These are phyloP conservation scores for Ciconia stormi DNA, from an alignment of 2,113 vertebrate species.

Conservation along the genomic window DNA sequence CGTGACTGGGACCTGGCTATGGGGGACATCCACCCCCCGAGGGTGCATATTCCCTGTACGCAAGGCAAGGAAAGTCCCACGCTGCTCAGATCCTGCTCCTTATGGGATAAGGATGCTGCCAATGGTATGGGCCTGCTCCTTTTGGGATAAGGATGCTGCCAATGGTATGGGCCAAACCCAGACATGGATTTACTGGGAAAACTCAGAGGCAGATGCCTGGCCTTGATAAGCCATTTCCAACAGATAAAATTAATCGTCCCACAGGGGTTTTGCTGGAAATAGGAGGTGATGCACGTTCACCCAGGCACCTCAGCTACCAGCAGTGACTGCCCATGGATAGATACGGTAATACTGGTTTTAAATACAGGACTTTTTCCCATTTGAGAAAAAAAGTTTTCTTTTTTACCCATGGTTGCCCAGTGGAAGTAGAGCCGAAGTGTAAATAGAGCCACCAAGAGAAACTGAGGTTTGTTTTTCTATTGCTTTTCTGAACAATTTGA, in stretches of 20 bases:
- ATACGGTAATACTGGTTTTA: background rate
- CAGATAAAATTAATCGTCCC: accelerated
- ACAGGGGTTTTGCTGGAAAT: background rate
- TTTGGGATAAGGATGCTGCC: background rate
- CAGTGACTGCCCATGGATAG: background rate
- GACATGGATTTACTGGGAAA: background rate
- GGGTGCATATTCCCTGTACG: accelerated
- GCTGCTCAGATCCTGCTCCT: background rate
- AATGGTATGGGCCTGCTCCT: background rate
- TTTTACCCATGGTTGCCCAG: background rate
- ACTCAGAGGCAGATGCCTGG: background rate
- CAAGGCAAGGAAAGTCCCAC: background rate
- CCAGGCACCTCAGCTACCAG: background rate
- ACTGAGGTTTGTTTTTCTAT: slow-evolving; percentile 45
- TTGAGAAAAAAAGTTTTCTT: background rate
- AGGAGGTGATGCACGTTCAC: accelerated
- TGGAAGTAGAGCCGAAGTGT: background rate
- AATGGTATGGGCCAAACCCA: background rate
- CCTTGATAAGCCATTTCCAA: background rate
- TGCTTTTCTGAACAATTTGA: background rate
- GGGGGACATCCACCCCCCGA: background rate
- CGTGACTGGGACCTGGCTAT: background rate
- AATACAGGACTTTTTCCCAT: background rate
- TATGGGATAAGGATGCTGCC: background rate
- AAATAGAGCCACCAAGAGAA: background rate